phyloP scores from a whole-genome alignment of 2,797 vertebrate species.

The Siniperca obscura region DNA sequence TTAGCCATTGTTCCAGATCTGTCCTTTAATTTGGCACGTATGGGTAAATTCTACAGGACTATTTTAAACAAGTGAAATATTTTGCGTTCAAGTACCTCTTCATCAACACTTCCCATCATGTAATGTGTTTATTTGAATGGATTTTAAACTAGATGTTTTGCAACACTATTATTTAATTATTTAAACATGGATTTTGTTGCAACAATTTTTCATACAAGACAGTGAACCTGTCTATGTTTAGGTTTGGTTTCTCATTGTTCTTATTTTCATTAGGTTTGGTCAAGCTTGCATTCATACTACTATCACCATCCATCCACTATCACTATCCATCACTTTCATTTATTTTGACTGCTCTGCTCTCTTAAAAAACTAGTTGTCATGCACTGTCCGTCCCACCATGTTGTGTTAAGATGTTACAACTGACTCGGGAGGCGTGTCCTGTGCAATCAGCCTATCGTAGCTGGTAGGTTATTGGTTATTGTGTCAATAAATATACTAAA shows the following conservation, averaged over 20 bases:
- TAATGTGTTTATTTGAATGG: too few species aligned
- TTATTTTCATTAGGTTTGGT: not conserved
- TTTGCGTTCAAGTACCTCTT: not conserved
- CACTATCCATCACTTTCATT: not conserved
- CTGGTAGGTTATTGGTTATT: not conserved
- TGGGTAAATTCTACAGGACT: not conserved
- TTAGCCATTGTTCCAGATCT: not conserved
- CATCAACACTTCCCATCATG: not conserved
- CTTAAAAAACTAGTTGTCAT: not conserved
- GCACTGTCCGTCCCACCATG: too few species aligned
- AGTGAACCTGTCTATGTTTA: not conserved
- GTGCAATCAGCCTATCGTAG: not conserved
- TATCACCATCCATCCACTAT: not conserved
- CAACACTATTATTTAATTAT: not conserved
- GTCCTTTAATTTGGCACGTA: not conserved
- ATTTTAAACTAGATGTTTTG: not conserved
- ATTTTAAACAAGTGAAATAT: constrained; percentile 2
- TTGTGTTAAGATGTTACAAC: too few species aligned
- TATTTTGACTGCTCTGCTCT: not conserved
- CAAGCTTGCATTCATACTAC: not conserved
- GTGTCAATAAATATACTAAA: not conserved
- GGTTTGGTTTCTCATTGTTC: not conserved
- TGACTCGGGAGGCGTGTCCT: not conserved
- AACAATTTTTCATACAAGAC: not conserved
- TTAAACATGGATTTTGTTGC: not conserved